Conservation (phyloP, 2,113 vertebrate genomes). For the Trogon surrucura region DNA sequence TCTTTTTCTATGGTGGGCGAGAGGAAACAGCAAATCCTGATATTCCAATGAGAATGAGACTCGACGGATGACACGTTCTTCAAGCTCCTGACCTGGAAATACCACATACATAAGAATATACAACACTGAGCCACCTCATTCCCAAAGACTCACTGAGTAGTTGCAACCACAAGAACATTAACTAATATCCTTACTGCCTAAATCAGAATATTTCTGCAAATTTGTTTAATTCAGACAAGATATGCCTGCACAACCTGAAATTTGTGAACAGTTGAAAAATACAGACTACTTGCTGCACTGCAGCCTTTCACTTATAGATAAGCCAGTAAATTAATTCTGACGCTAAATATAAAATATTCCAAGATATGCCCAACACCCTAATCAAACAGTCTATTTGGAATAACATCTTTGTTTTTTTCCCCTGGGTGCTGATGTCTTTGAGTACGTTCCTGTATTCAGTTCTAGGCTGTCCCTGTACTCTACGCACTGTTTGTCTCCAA, state of each 20-base stretch:
- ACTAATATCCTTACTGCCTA: not conserved
- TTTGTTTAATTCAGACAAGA: not conserved
- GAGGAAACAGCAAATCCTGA: not conserved
- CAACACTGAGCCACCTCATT: not conserved
- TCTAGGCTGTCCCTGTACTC: not conserved
- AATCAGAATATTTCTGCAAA: not conserved
- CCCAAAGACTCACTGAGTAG: not conserved
- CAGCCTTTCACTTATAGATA: not conserved
- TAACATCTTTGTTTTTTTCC: not conserved
- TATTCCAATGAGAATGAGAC: not conserved
- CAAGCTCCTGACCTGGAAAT: not conserved
- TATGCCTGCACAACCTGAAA: not conserved
- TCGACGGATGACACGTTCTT: accelerated
- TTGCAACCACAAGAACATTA: not conserved
- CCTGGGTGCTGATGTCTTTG: not conserved
- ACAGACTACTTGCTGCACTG: not conserved
- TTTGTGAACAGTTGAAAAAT: not conserved
- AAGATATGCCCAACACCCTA: not conserved
- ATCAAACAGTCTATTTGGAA: not conserved
- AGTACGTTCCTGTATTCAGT: not conserved
- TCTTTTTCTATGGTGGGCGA: not conserved
- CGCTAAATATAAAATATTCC: not conserved
- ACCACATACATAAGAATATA: not conserved
- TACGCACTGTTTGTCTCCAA: slow-evolving; percentile 36
- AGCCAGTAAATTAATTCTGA: not conserved